These are phyloP conservation scores for Penaeus indicus DNA, from an alignment of 1,140 invertebrate genomes.

Conservation along the genomic window DNA sequence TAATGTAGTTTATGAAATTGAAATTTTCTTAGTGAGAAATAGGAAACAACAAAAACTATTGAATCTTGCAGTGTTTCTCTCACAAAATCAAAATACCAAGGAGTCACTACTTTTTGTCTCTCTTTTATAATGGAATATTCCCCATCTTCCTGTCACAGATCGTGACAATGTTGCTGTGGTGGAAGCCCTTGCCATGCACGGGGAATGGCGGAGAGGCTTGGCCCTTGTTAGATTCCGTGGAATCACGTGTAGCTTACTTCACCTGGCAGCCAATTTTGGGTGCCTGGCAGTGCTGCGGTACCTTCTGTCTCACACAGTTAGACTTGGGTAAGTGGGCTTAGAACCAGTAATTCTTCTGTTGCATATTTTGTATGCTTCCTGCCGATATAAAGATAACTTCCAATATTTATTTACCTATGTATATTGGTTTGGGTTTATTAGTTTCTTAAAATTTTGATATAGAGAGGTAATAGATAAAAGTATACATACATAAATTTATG, in stretches of 20 bases:
- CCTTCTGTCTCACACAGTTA: constrained; percentile 61
- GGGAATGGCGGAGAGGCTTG: constrained; percentile 64
- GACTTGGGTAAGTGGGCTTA: constrained; percentile 56
- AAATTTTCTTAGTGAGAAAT: not conserved
- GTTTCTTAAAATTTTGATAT: not conserved
- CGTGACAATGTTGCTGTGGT: constrained; percentile 63
- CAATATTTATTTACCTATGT: not conserved
- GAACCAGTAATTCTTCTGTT: not conserved
- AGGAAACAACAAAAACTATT: not conserved
- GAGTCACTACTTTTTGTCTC: not conserved
- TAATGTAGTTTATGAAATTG: not conserved
- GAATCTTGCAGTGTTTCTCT: not conserved
- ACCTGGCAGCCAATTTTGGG: constrained; percentile 64
- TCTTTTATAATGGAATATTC: not conserved
- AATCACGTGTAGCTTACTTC: constrained; percentile 63
- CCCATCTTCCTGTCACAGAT: constrained; percentile 25
- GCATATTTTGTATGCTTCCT: not conserved
- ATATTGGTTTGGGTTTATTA: not conserved
- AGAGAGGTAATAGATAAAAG: no score
- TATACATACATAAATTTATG: no score
- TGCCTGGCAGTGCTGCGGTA: constrained; percentile 62
- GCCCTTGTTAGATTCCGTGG: constrained; percentile 62
- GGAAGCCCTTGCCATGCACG: constrained; percentile 60
- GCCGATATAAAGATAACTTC: not conserved
- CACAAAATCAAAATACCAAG: not conserved